Evolutionary conservation across 2,113 vertebrate genomes (phyloP).

Genomic region (Cathartes aura): DNA sequence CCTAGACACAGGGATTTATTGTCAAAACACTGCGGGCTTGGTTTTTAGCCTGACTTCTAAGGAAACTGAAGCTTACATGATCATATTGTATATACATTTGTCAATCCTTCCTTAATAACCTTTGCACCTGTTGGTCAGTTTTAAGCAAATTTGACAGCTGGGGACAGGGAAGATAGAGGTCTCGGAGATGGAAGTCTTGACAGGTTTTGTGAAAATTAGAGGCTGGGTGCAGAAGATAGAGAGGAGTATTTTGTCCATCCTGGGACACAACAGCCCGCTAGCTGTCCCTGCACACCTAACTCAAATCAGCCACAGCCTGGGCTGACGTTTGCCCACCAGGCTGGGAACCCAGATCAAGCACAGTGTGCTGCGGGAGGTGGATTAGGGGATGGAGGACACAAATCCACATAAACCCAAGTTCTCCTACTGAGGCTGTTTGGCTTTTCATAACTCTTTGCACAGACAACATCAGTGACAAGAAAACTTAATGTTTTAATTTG

Average conservation of each 20-base stretch:
- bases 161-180: neutral
- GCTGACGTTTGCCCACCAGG: neutral
- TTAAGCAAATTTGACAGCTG: neutral
- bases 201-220: neutral
- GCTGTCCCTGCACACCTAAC: neutral
- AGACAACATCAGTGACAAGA: neutral
- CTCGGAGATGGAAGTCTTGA: neutral
- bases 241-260: neutral
- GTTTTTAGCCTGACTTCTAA: neutral
- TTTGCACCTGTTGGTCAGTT: neutral
- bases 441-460: neutral
- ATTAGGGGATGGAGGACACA: neutral
- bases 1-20: neutral
- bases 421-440: neutral
- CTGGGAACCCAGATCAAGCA: neutral
- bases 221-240: neutral
- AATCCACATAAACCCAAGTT: neutral
- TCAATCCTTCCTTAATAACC: neutral
- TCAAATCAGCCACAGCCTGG: neutral
- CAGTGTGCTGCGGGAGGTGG: fast-evolving
- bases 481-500: neutral
- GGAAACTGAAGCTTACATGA: neutral
- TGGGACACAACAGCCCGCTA: neutral
- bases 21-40: neutral
- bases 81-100: neutral